Evolutionary conservation across 2,113 vertebrate genomes (phyloP), one percentile per base, ranked within the genome.

Genomic region (Thunnus maccoyii): DNA sequence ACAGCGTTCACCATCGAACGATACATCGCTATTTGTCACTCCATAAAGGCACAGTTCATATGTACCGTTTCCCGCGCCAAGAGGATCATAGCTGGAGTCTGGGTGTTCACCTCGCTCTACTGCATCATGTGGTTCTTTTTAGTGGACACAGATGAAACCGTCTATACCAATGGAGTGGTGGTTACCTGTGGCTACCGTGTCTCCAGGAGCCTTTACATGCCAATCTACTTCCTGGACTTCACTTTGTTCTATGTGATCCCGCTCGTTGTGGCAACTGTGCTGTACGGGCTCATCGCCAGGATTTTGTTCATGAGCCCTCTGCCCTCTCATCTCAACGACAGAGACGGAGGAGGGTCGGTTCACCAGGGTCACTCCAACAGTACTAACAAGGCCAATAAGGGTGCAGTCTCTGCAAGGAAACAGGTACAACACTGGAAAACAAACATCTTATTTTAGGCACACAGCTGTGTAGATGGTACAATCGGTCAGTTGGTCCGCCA

Each of bases 71-170:
- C 96, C 46, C 88, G 95, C 0, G 96, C 97, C 91, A 96, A 96
- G 89, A 94, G 93, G 93, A 96, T 96, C 91, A 95, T 96, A 25
- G 93, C 94, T 4, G 93, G 88, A 0, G 94, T 97, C 44, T 97
- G 97, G 96, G 62, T 96, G 86, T 96, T 95, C 91, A 96, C 95
- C 17, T 95, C 96, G 0, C 88, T 97, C 78, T 97, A 95, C 86
- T 96, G 96, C 51, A 92, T 95, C 20, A 95, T 97, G 94, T 97
- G 96, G 96, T 96, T 97, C 93, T 97, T 97, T 90, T 88, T 97
- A 60, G 96, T 96, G 92, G 96, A 97, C 93, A 96, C 92, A 0
- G 87, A 94, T 4, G 93, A 97, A 68, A 94, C 93, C 2, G 88
- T 86, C 73, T 96, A 95, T 41, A 86, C 88, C 1, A 95, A 97